Conservation (phyloP, 2,113 vertebrate genomes). For the Thinocorus orbignyianus region DNA sequence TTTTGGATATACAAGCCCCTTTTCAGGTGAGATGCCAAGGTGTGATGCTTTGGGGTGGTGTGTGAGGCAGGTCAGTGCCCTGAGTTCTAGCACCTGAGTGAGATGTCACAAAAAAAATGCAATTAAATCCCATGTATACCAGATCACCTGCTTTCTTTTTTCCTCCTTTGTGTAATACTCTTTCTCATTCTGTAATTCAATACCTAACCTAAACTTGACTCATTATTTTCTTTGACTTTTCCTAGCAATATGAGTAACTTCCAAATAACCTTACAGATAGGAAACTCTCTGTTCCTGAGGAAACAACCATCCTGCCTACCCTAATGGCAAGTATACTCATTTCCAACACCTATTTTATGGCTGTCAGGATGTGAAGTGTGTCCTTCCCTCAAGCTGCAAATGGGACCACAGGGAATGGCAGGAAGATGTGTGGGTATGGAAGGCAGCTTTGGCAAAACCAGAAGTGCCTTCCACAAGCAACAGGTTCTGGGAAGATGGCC, state of each 20-base stretch:
- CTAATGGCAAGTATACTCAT: background rate
- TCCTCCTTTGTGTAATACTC: background rate
- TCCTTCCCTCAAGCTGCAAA: background rate
- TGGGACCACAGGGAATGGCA: background rate
- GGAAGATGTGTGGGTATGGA: rapidly evolving
- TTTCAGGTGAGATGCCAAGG: background rate
- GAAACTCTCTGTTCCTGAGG: background rate
- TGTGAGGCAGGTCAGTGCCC: background rate
- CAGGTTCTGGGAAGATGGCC: background rate
- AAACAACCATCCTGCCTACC: background rate
- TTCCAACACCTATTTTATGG: background rate
- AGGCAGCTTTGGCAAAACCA: background rate
- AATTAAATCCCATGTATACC: background rate
- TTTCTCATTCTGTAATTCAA: background rate
- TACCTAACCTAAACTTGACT: background rate
- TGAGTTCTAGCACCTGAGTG: background rate
- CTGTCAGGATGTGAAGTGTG: background rate
- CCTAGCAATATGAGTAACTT: background rate
- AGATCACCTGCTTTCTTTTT: background rate
- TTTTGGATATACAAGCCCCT: background rate
- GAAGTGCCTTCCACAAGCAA: background rate
- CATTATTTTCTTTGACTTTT: background rate
- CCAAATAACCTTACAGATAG: background rate
- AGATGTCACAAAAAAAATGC: background rate
- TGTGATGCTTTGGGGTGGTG: background rate